A percentile compares a stretch with the other conserved stretches of the same genome.
phyloP scores from a whole-genome alignment of 2,113 vertebrate genomes.

The Bubo scandiacus region DNA sequence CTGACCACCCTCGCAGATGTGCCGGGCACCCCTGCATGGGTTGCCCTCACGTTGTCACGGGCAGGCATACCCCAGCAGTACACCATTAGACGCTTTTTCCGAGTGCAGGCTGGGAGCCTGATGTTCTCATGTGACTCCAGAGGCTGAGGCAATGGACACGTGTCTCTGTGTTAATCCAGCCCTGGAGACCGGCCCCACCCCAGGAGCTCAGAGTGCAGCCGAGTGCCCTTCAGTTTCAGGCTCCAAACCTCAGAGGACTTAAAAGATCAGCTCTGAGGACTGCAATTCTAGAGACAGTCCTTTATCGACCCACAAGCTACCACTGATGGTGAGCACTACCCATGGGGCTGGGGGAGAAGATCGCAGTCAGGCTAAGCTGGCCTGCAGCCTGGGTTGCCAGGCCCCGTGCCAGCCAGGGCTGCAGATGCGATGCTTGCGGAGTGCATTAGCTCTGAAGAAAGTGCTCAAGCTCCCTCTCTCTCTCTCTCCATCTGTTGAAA shows the following conservation, averaged over 20 bases:
- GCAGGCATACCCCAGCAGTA: not conserved
- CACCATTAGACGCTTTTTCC: not conserved
- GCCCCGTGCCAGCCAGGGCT: not conserved
- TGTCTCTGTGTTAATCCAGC: not conserved
- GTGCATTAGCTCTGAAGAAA: not conserved
- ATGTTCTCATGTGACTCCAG: not conserved
- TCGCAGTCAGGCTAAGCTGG: not conserved
- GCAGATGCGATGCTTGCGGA: not conserved
- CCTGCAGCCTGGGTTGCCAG: not conserved
- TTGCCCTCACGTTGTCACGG: accelerated
- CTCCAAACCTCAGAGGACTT: not conserved
- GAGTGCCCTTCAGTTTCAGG: not conserved
- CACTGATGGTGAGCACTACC: not conserved
- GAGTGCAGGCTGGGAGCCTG: not conserved
- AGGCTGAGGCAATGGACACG: slow-evolving; percentile 9
- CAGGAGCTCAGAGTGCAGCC: not conserved
- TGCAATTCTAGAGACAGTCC: accelerated
- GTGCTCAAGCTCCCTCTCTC: not conserved
- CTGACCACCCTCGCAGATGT: not conserved
- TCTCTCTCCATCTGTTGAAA: not conserved
- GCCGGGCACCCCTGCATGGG: not conserved
- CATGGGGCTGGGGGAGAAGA: not conserved
- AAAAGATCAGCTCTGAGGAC: not conserved
- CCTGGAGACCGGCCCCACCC: not conserved
- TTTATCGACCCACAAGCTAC: accelerated